These are phyloP conservation scores for Podocnemis expansa DNA, from an alignment of 2,113 vertebrate genomes.

Conservation along the genomic window DNA sequence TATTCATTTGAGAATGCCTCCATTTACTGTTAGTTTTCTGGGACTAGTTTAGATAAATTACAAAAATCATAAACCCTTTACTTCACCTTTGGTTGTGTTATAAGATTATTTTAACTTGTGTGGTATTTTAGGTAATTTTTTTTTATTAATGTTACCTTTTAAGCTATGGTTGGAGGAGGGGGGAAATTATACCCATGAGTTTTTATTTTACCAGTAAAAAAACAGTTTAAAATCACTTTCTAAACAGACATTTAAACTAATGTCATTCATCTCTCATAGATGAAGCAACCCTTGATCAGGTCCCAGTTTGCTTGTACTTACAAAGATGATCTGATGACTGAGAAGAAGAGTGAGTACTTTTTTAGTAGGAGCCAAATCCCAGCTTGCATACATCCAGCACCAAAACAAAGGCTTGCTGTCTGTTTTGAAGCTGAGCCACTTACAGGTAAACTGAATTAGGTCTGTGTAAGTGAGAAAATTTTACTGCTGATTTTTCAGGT, in stretches of 20 bases:
- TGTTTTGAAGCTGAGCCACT: background rate
- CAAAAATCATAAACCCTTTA: background rate
- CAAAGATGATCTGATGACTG: constrained; percentile 72
- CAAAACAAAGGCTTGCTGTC: constrained; percentile 48
- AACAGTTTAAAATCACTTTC: background rate
- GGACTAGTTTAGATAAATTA: background rate
- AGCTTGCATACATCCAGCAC: constrained; percentile 67
- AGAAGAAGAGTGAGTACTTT: constrained; percentile 59
- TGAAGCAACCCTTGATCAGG: constrained; percentile 79
- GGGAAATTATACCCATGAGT: background rate
- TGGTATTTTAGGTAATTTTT: background rate
- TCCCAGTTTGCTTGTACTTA: constrained; percentile 98
- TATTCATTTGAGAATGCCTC: background rate
- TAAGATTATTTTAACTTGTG: background rate
- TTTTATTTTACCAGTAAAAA: background rate
- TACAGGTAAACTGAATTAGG: constrained; percentile 62
- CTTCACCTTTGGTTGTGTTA: background rate
- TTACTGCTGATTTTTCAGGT: background rate
- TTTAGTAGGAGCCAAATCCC: constrained; percentile 69
- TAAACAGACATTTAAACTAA: background rate
- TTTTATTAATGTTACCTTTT: background rate
- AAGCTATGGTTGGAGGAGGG: background rate
- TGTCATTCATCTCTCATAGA: constrained; percentile 72
- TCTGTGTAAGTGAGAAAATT: background rate
- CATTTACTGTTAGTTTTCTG: background rate